phyloP scores from a whole-genome alignment of 2,888 invertebrate species.

The Panzeria rudis region DNA sequence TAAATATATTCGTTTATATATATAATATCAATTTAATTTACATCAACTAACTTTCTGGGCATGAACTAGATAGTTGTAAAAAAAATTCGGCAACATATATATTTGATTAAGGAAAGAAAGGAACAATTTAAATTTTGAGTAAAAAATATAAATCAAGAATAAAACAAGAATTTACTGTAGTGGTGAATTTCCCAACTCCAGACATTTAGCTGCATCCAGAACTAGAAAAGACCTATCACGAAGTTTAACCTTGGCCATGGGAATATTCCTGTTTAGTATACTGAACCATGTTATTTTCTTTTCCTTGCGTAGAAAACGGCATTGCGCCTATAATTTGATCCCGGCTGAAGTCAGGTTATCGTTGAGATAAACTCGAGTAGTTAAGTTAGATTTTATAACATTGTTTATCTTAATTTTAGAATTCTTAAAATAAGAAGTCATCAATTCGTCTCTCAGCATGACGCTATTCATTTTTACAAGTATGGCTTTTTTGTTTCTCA shows the following conservation, averaged over 20 bases:
- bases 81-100: neutral
- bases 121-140: neutral
- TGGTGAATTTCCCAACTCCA: neutral
- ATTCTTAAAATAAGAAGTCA: no score
- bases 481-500: no score
- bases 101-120: no score
- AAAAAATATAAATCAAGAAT: neutral
- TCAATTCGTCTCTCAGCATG: neutral
- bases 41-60: neutral
- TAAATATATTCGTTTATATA: no score
- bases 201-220: neutral
- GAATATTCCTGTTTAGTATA: neutral
- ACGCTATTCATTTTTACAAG: no score
- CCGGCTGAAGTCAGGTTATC: neutral
- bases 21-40: neutral
- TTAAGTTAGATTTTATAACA: neutral
- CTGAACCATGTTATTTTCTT: neutral
- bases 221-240: neutral
- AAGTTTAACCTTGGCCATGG: neutral
- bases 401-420: no score
- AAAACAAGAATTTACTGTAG: neutral
- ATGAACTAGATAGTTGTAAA: neutral
- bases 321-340: neutral
- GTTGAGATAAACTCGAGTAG: neutral
- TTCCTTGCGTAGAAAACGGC: neutral